These are phyloP conservation scores for Sigmodon hispidus DNA, from an alignment of 2,113 vertebrate genomes.

Conservation along the genomic window DNA sequence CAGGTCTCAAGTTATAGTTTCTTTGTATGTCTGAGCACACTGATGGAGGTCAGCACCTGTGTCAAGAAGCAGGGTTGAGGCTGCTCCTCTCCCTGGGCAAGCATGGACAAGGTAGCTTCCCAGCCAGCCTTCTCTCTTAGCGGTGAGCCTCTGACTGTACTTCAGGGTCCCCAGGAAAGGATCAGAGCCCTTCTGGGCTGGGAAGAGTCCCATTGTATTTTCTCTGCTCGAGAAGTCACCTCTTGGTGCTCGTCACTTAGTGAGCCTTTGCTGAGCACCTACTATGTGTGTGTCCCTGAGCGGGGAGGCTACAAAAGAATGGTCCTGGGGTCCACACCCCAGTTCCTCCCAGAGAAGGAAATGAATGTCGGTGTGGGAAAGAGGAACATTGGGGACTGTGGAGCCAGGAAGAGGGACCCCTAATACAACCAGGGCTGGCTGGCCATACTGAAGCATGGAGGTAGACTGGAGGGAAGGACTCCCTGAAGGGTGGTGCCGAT, in stretches of 20 bases:
- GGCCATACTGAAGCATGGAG: neutral
- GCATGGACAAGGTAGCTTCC: neutral
- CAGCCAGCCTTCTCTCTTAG: too few species aligned
- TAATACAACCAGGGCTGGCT: neutral
- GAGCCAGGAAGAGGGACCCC: neutral
- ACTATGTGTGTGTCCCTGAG: neutral
- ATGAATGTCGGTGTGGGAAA: neutral
- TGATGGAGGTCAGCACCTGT: conserved; percentile 65
- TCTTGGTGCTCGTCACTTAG: neutral
- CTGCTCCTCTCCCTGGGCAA: neutral
- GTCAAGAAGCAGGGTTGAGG: neutral
- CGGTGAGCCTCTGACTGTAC: neutral
- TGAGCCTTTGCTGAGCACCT: neutral
- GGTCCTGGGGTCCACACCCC: neutral
- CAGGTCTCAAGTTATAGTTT: conserved; percentile 81
- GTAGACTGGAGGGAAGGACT: neutral
- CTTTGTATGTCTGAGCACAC: conserved; percentile 67
- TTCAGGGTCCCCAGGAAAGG: neutral
- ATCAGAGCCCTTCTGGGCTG: neutral
- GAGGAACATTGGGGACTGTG: accelerated
- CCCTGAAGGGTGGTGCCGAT: neutral
- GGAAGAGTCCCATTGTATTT: neutral
- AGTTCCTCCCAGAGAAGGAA: neutral
- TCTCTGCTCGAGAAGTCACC: neutral
- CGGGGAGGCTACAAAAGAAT: neutral